These are phyloP conservation scores for Pseudochromis fuscus DNA, from an alignment of 2,797 vertebrate genomes.

Conservation along the genomic window DNA sequence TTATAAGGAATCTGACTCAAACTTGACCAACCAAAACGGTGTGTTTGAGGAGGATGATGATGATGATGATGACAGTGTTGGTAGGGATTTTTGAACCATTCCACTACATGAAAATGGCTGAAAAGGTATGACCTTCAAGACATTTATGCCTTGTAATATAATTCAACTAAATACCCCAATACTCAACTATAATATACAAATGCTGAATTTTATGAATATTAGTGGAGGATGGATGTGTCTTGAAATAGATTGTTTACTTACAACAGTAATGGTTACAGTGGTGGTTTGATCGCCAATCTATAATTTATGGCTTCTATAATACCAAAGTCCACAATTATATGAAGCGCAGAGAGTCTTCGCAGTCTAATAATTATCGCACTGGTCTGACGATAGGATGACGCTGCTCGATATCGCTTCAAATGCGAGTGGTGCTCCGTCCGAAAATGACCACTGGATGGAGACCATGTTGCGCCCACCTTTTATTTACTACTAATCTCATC, in stretches of 20 bases:
- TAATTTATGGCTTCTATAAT: not conserved
- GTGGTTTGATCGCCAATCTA: not conserved
- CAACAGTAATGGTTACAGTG: not conserved
- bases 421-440: not conserved
- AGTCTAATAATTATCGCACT: not conserved
- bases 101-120: not conserved
- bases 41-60: not conserved
- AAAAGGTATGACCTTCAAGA: not conserved
- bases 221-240: not conserved
- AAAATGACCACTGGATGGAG: constrained; percentile 25
- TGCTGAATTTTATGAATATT: not conserved
- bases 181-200: not conserved
- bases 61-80: not conserved
- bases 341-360: too few species aligned
- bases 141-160: too few species aligned
- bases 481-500: constrained; percentile 57
- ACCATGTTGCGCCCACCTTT: constrained; percentile 36
- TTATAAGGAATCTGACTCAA: not conserved
- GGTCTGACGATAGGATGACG: not conserved
- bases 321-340: not conserved
- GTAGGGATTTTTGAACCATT: not conserved
- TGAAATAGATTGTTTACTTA: not conserved
- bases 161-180: too few species aligned
- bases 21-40: not conserved
- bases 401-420: not conserved